phyloP scores from a whole-genome alignment of 1,140 invertebrate genomes.

The Oppia nitens region DNA sequence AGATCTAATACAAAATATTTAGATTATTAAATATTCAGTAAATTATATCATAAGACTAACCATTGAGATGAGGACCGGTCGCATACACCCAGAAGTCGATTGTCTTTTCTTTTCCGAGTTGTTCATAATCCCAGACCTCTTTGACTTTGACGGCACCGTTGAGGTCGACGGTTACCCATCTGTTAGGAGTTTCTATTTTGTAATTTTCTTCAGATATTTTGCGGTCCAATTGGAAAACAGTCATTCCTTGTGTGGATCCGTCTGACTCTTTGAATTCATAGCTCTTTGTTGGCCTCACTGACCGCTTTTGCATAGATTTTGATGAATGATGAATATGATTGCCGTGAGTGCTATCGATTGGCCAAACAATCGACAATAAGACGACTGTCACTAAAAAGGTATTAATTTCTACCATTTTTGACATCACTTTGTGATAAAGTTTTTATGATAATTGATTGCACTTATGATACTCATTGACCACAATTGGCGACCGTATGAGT shows the following conservation, averaged over 20 bases:
- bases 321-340: slow-evolving; percentile 6
- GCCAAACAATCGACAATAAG: not conserved
- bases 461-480: too few relatives aligned
- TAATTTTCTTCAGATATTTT: slow-evolving; percentile 79
- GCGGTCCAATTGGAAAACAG: slow-evolving; percentile 75
- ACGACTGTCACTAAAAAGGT: not conserved
- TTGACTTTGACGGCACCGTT: slow-evolving; percentile 80
- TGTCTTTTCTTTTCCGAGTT: slow-evolving; percentile 81
- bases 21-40: not conserved
- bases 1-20: slow-evolving; percentile 57
- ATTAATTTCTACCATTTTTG: not conserved
- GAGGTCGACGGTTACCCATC: slow-evolving; percentile 74
- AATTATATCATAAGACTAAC: not conserved
- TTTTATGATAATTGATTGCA: too few relatives aligned
- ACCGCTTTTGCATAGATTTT: slow-evolving; percentile 31
- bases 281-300: slow-evolving; percentile 72
- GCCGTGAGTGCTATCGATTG: slow-evolving; percentile 10
- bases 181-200: slow-evolving; percentile 65
- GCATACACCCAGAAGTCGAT: slow-evolving; percentile 75
- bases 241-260: slow-evolving; percentile 64
- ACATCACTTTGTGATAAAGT: too few relatives aligned
- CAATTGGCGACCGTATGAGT: too few relatives aligned
- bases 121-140: slow-evolving; percentile 92
- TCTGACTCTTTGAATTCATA: slow-evolving; percentile 81
- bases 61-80: not conserved